These are phyloP conservation scores for Coranthus polyacanthus DNA, from an alignment of 2,797 vertebrate species.

Conservation along the genomic window DNA sequence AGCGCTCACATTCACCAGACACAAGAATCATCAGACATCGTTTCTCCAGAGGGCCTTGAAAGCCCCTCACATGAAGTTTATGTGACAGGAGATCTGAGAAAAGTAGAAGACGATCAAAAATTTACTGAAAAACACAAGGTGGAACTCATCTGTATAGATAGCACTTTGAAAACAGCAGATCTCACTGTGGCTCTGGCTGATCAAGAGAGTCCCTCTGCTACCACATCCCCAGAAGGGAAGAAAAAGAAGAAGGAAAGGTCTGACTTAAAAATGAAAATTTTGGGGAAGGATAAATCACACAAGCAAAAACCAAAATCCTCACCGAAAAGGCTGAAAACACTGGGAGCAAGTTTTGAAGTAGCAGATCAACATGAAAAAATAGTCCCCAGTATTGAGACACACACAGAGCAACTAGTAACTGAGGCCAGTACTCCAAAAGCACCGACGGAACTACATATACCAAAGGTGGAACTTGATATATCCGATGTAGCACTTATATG, in stretches of 20 bases:
- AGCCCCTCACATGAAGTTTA: constrained; percentile 56
- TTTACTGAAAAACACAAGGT: constrained; percentile 77
- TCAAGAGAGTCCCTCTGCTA: constrained; percentile 41
- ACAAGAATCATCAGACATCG: constrained; percentile 62
- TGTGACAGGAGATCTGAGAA: constrained; percentile 49
- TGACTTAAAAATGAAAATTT: constrained; percentile 81
- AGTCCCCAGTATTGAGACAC: constrained; percentile 48
- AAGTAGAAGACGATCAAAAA: constrained; percentile 51
- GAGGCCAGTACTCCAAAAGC: constrained; percentile 49
- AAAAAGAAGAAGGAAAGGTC: constrained; percentile 81
- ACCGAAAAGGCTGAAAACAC: constrained; percentile 77
- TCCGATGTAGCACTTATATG: constrained; percentile 55
- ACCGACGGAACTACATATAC: constrained; percentile 56
- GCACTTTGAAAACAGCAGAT: constrained; percentile 82
- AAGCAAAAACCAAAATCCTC: constrained; percentile 77
- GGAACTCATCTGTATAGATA: constrained; percentile 80
- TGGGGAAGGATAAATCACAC: constrained; percentile 78
- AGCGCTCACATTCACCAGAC: constrained; percentile 58
- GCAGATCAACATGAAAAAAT: constrained; percentile 56
- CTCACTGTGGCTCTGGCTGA: constrained; percentile 69
- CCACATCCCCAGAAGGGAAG: constrained; percentile 71
- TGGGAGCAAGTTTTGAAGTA: constrained; percentile 74
- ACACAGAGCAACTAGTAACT: constrained; percentile 50
- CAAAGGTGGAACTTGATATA: constrained; percentile 71
- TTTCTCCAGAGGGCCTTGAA: constrained; percentile 70